Base-by-base conservation (phyloP, 2,888 invertebrate genomes). In the Mythimna pallens region DNA sequence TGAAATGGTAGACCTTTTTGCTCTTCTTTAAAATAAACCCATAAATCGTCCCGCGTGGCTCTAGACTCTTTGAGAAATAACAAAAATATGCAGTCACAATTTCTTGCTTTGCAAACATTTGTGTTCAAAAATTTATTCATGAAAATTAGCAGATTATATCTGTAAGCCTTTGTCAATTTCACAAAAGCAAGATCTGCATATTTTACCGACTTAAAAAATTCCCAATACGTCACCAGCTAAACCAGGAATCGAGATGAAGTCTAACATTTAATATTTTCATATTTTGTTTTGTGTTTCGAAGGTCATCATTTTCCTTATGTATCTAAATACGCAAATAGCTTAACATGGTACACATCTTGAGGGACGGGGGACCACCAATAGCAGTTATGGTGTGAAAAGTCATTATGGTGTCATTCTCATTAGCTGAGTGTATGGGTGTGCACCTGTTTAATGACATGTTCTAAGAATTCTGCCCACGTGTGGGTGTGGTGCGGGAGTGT, bases 381-480 rank as follows among this genome's bases (percentile, higher is more conserved):
- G 40, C 6, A 17, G 47, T 52, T 54, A 59, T 52, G 14, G 47
- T 54, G 25, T 52, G 17, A 52, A 47, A 47, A 58, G 43, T 58
- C 20, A 47, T 36, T 30, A 76, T 63, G 52, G 52, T 58, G 43
- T 54, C 8, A 36, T 64, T 47, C 25, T 73, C 68, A 75, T 67
- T 62, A 77, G 54, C 50, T 70, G 70, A 76, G 70, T 76, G 47
- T 64, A 64, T 64, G 47, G 70, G 77, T 55, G 77, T 76, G 64
- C 63, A 50, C 55, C 59, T 61, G 70, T 61, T 59, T 70, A 34
- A 36, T 58, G 10, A 64, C 47, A 47, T 59, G 25, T 76, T 77
- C 70, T 54, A 43, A 77, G 70, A 76, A 76, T 47, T 70, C 40
- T 20, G 59, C 36, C 22, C 9, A 20, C 20, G 30, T 34, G 50